phyloP scores from a whole-genome alignment of 2,797 vertebrate genomes.

The Phoebastria nigripes region DNA sequence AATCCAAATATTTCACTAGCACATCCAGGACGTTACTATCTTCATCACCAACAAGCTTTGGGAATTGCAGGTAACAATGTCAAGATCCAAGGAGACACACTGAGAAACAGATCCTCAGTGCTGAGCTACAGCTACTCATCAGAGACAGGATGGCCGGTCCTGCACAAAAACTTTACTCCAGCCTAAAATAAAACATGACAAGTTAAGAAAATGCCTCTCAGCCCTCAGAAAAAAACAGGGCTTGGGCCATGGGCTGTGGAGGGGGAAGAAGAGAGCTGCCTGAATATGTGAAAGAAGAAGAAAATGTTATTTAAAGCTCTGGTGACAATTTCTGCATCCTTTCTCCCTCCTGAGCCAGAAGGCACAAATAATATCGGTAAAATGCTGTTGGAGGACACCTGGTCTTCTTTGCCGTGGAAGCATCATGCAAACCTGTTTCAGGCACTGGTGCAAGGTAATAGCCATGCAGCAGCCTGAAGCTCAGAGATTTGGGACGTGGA shows the following conservation, averaged over 20 bases:
- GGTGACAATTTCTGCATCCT: background rate
- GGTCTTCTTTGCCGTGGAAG: background rate
- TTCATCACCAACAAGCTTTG: background rate
- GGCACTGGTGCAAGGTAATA: background rate
- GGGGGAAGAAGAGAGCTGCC: background rate
- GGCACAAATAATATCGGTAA: background rate
- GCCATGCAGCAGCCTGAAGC: background rate
- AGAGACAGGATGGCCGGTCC: background rate
- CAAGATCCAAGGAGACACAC: background rate
- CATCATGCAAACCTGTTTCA: background rate
- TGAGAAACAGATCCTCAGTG: background rate
- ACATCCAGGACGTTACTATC: background rate
- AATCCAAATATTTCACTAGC: background rate
- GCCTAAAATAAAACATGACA: background rate
- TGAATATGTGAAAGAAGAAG: background rate
- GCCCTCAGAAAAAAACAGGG: background rate
- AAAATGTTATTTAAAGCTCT: background rate
- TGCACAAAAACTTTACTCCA: background rate
- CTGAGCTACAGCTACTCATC: background rate
- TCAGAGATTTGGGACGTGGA: fast-evolving
- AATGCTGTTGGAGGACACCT: background rate
- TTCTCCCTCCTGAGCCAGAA: background rate
- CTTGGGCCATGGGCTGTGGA: background rate
- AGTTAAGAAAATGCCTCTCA: background rate
- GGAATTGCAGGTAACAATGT: background rate